Conservation (phyloP, 2,888 invertebrate genomes). For the Leptopilina syphax region DNA sequence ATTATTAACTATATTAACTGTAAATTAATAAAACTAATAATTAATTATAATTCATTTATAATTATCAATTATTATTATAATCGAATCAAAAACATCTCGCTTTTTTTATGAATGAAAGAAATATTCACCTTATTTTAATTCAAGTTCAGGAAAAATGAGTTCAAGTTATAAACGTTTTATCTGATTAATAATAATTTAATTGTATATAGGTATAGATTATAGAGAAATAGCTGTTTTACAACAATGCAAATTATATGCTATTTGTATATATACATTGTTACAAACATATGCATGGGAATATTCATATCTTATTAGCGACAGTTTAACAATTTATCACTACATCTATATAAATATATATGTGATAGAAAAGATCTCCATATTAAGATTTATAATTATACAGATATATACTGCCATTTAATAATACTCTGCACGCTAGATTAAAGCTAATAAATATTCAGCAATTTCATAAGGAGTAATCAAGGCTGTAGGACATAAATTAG, state of each 20-base stretch:
- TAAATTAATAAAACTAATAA: too few species aligned
- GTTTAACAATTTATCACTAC: conserved; percentile 9
- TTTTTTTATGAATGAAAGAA: too few species aligned
- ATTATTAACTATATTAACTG: too few species aligned
- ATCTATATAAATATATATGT: not conserved
- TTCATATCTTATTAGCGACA: not conserved
- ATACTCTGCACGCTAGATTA: not conserved
- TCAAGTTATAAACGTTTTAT: not conserved
- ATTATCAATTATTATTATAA: too few species aligned
- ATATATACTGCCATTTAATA: not conserved
- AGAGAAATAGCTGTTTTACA: not conserved
- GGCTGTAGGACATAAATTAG: not conserved
- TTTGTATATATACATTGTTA: not conserved
- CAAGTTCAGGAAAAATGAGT: too few species aligned
- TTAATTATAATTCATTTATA: too few species aligned
- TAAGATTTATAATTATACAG: not conserved
- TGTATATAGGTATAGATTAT: not conserved
- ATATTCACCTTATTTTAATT: too few species aligned
- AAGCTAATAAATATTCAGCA: not conserved
- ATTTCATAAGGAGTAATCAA: not conserved
- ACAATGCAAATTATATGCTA: conserved; percentile 7
- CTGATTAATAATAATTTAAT: not conserved
- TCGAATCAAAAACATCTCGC: too few species aligned
- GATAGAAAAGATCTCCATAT: not conserved
- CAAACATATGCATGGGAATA: not conserved